Evolutionary conservation across 2,113 vertebrate genomes (phyloP), one percentile per base, ranked within the genome.

Genomic region (Anolis carolinensis): DNA sequence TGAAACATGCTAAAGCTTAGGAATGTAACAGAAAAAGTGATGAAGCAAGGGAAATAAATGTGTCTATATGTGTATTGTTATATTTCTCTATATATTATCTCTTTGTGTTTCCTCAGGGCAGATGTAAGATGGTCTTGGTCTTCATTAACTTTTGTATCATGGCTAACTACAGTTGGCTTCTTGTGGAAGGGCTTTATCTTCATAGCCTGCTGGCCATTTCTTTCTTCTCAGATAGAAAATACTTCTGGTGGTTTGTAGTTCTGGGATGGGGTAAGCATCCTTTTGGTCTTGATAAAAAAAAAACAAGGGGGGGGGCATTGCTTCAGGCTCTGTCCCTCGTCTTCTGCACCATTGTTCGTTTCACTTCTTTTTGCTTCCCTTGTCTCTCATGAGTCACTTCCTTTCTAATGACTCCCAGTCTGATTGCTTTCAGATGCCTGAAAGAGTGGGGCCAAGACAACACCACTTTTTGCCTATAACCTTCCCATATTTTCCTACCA

Each of bases 111-210:
- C 89, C 88, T 63, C 95, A 99, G 98, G 96, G 92, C 88, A 96
- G 95, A 6, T 99, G 98, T 86, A 99, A 98, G 93, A 94, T 97
- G n/a, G 96, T 97, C 84, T 94, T 99, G 96, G 93, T 97, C 92
- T 97, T 98, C 90, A 98, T 98, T 90, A 98, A 99, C 93, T 99
- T 98, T 92, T 98, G 97, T 94, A 98, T 98, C 93, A 92, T 99
- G 96, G 97, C 97, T 32, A 99, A 99, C 95, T 99, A 98, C 91
- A 97, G 97, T 95, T 99, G 98, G 98, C 95, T 99, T 90, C 95
- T 99, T 2, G 97, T 97, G 71, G 98, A 99, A 92, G 98, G 98
- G 16, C 97, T 99, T 82, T 99, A 99, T 91, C 98, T 99, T 18
- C 97, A 99, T 93, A 97, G 97, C 0, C 96, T 99, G 76, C 97